Evolutionary conservation across 35 echinoderm and acorn worm species (phyloP).

Genomic region (Ophioderma brevispina): DNA sequence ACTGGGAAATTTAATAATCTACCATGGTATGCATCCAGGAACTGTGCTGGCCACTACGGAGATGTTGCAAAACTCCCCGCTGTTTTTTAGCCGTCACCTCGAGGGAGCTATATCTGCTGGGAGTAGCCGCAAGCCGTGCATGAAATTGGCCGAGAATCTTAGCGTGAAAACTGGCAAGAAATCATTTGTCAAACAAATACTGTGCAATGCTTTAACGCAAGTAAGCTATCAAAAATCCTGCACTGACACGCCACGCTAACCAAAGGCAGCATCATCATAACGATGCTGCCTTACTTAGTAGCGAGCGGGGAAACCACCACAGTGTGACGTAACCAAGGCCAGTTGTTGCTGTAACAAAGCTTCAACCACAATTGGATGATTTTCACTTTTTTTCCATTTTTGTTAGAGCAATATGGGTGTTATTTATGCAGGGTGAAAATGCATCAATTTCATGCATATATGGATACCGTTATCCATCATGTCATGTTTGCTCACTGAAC

Average conservation of each 20-base stretch:
- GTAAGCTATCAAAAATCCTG: background rate
- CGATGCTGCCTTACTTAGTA: too few species aligned
- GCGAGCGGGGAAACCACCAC: too few species aligned
- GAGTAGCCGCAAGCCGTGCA: slow-evolving; percentile 1
- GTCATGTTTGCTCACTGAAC: slow-evolving; percentile 33
- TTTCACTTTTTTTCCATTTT: background rate
- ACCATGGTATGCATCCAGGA: slow-evolving; percentile 40
- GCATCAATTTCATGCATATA: slow-evolving; percentile 71
- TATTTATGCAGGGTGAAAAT: slow-evolving; percentile 1
- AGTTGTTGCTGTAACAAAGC: background rate
- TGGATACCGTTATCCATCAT: slow-evolving; percentile 37
- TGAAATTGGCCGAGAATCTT: slow-evolving; percentile 10
- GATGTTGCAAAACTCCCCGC: background rate
- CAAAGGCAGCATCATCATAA: too few species aligned
- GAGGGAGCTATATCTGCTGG: background rate
- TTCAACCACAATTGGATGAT: background rate
- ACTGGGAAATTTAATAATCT: slow-evolving; percentile 69
- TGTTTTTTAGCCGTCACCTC: background rate
- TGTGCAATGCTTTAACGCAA: background rate
- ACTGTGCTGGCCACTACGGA: background rate
- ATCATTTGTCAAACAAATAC: slow-evolving; percentile 2
- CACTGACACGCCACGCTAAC: too few species aligned
- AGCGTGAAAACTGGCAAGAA: background rate
- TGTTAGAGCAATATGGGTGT: background rate
- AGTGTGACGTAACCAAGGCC: too few species aligned